phyloP scores from a whole-genome alignment of 2,888 invertebrate genomes.

The Mantis religiosa region DNA sequence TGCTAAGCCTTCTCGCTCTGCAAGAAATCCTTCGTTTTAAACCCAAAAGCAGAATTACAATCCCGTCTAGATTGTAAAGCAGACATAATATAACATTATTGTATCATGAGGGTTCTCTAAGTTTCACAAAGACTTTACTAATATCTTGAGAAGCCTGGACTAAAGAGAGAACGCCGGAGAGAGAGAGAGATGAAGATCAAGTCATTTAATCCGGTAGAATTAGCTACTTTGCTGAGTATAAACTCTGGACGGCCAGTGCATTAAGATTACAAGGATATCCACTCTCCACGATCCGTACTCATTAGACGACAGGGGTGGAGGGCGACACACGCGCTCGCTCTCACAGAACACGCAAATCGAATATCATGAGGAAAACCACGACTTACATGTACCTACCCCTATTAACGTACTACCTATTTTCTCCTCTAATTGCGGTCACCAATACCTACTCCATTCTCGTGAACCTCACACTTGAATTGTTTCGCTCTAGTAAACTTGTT shows the following conservation, averaged over 20 bases:
- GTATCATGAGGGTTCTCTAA: not conserved
- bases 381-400: not conserved
- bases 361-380: not conserved
- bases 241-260: conserved; percentile 19
- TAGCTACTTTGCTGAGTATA: not conserved
- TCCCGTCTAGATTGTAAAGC: too few species aligned
- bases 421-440: not conserved
- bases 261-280: conserved; percentile 30
- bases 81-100: too few species aligned
- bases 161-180: not conserved
- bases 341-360: not conserved
- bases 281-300: conserved; percentile 28
- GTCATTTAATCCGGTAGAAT: not conserved
- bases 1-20: too few species aligned
- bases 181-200: not conserved
- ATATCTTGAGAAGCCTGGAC: not conserved
- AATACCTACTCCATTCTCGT: not conserved
- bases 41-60: too few species aligned
- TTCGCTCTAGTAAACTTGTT: not conserved
- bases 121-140: not conserved
- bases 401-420: not conserved
- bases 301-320: conserved; percentile 8
- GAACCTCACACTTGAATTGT: not conserved
- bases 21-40: too few species aligned
- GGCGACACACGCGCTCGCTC: not conserved